Base-by-base conservation (phyloP, 1,140 invertebrate genomes). In the Oscheius sp. region DNA sequence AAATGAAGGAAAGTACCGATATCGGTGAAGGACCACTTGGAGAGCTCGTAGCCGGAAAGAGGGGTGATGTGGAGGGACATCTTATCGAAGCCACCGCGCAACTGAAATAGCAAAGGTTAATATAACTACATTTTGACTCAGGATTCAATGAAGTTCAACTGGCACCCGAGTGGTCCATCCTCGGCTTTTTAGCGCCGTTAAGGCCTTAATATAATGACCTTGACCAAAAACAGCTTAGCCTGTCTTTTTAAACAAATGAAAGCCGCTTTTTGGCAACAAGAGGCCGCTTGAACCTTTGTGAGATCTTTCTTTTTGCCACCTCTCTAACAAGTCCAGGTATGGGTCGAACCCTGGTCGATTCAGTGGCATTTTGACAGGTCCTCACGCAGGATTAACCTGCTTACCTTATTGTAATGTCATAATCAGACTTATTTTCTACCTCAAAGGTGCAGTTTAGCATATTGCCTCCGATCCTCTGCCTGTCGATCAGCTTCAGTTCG, bases 31-130 rank as follows among this genome's bases (percentile, higher is more conserved):
- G 69, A 82, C 79, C 82, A 83, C 20, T 81, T 65, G 7, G 65
- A 74, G 20, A 83, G 65, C 26, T 74, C 68, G 36, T 79, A 83
- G 18, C 77, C 79, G 55, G 79, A 76, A 7, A 83, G 68, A 31
- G 81, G 82, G n/a, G 80, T 83, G 15, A 83, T 73, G 68, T 83
- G 81, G 26, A 82, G 70, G 45, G 82, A 81, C 67, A 76, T 71
- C 49, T 78, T 79, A 42, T 78, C 83, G 55, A 78, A 75, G 26
- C 72, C 75, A 32, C 72, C 72, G 35, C 36, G 65, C 49, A 77
- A 35, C 67, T 75, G 28, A 68, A 63, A 31, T 29, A n/a, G n/a
- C n/a, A n/a, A n/a, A 7, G n/a, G n/a, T 29, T 29, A 31, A 3
- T 20, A 31, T 29, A 10, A 55, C 23, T 4, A 4, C 31, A 3